Evolutionary conservation across 2,888 invertebrate genomes (phyloP).

Genomic region (Pantelozetes paolii): DNA sequence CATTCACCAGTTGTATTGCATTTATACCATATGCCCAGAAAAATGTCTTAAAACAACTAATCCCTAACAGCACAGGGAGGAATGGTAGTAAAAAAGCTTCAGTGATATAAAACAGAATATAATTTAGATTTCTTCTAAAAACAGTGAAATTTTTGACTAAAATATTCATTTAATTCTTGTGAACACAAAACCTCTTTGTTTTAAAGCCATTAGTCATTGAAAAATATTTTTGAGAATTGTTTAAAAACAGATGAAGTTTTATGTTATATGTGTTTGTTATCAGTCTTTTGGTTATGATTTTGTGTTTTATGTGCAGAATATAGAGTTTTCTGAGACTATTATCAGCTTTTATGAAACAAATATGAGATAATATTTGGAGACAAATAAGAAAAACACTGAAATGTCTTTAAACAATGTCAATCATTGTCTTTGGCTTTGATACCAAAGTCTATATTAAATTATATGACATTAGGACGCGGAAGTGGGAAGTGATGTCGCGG

Average conservation of each 20-base stretch:
- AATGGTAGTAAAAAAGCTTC: neutral
- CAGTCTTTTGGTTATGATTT: neutral
- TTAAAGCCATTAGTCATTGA: neutral
- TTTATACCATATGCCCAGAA: slow-evolving; percentile 17
- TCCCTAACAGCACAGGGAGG: neutral
- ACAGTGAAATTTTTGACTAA: neutral
- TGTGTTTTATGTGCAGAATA: neutral
- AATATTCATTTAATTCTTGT: no score
- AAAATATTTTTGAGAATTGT: neutral
- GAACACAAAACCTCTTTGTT: neutral
- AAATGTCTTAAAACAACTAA: neutral
- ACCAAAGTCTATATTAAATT: neutral
- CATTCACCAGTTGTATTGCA: slow-evolving; percentile 19
- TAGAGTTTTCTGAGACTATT: neutral
- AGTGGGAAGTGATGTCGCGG: neutral
- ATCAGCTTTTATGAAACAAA: slow-evolving; percentile 21
- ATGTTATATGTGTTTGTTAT: neutral
- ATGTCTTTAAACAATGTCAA: neutral
- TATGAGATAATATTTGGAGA: slow-evolving; percentile 20
- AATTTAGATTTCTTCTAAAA: neutral
- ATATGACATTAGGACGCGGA: neutral
- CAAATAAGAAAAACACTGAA: slow-evolving; percentile 4
- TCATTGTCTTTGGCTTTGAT: neutral
- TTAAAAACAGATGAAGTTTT: neutral
- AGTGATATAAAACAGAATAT: slow-evolving; percentile 5